Evolutionary conservation across 2,888 invertebrate genomes (phyloP).

Genomic region (Pollenia amentaria): DNA sequence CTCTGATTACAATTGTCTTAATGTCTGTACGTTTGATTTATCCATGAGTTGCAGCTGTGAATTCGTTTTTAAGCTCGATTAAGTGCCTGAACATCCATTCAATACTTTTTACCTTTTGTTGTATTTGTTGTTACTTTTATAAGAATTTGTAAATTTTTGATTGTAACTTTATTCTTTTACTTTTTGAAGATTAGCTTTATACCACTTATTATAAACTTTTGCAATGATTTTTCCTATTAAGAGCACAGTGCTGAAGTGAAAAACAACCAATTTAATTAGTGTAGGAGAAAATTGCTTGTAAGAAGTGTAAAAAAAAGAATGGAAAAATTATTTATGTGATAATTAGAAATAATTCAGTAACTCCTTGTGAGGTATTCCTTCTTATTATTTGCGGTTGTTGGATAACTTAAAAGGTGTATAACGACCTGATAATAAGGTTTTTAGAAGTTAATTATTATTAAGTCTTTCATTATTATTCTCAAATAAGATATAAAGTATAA

Average conservation of each 20-base stretch:
- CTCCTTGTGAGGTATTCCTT: background rate
- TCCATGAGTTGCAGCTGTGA: constrained; percentile 66
- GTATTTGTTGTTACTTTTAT: constrained; percentile 28
- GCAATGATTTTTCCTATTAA: constrained; percentile 19
- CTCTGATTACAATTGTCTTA: constrained; percentile 9
- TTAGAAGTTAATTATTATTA: too few species aligned
- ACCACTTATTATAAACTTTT: background rate
- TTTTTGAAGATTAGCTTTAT: background rate
- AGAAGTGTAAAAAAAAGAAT: background rate
- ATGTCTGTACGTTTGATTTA: constrained; percentile 59
- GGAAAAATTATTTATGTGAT: background rate
- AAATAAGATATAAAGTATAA: too few species aligned
- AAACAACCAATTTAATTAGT: constrained; percentile 27
- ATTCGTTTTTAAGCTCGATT: constrained; percentile 76
- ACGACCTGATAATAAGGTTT: too few species aligned
- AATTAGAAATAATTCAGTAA: background rate
- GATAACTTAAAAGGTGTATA: background rate
- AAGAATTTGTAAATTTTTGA: constrained; percentile 35
- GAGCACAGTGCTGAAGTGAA: background rate
- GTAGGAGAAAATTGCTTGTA: constrained; percentile 23
- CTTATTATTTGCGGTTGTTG: background rate
- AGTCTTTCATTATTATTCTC: too few species aligned
- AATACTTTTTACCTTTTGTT: constrained; percentile 22
- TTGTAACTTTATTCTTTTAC: background rate
- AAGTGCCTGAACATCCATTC: constrained; percentile 73